Percentiles rank a stretch among this genome's conserved stretches.
These are phyloP conservation scores for Plebejus argus DNA, from an alignment of 2,888 invertebrate genomes.

Conservation along the genomic window DNA sequence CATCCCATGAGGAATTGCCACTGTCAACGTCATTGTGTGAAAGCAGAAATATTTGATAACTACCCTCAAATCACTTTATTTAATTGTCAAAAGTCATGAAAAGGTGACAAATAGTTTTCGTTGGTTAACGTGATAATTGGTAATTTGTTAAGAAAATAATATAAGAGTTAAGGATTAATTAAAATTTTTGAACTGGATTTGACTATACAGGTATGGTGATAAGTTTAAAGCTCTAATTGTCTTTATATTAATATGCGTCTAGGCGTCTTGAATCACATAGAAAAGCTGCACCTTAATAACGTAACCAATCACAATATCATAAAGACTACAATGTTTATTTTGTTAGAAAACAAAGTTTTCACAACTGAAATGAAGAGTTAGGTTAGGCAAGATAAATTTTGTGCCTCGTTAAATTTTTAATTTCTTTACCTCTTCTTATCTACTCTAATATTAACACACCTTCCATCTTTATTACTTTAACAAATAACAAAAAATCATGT, in stretches of 20 bases:
- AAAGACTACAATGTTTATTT: too few species aligned
- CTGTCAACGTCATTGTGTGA: not conserved
- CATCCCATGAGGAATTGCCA: too few species aligned
- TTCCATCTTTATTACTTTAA: too few species aligned
- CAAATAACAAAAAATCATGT: too few species aligned
- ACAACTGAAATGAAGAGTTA: too few species aligned
- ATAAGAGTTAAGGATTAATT: not conserved
- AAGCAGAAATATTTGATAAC: not conserved
- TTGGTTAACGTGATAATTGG: not conserved
- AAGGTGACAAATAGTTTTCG: not conserved
- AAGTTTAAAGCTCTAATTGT: not conserved
- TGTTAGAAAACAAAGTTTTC: too few species aligned
- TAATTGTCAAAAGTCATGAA: not conserved
- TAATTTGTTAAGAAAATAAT: not conserved
- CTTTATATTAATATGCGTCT: not conserved
- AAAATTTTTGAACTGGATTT: not conserved
- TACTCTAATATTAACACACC: too few species aligned
- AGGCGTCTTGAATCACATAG: not conserved
- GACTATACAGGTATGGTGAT: not conserved
- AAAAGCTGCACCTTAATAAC: not conserved
- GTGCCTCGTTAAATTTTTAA: too few species aligned
- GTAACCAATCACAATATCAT: too few species aligned
- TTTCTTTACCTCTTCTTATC: too few species aligned
- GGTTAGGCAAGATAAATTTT: too few species aligned
- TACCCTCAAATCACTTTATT: not conserved